Base-by-base conservation (phyloP, 2,888 invertebrate genomes). In the Hemaris fuciformis region DNA sequence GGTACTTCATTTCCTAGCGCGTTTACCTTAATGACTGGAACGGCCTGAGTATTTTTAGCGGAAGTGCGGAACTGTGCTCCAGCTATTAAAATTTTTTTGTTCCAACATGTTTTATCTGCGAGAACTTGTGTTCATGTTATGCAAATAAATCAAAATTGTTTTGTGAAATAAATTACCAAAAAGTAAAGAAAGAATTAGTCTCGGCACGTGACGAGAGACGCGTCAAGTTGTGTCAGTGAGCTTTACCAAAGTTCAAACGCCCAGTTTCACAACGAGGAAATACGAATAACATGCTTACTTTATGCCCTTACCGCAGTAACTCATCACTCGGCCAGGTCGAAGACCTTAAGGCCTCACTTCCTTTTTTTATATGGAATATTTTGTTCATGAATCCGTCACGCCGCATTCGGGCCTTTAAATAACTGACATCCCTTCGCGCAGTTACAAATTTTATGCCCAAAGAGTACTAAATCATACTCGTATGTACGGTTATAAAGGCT, bases 221-320 rank as follows among this genome's bases (percentile, higher is more conserved):
- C 43, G 18, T 53, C 53, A 31, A 58, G 60, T 23, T 22, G 57
- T 63, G 60, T 64, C 57, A 60, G 64, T 62, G 60, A 53, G 22
- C 53, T 61, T 62, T 34, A 61, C 42, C 53, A 64, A 64, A 66
- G 66, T 66, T 66, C 66, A 66, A 63, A 59, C 64, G 58, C 60
- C 62, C 59, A 63, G 57, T 63, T 64, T 63, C 43, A 59, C 63
- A 64, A 66, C 60, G 48, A 64, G 66, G 66, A 66, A 63, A 65
- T 53, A 53, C 27, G 31, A 53, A 53, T 57, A 63, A 61, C 45
- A 45, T 61, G 18, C 27, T 27, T 53, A 53, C 53, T 53, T 53
- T 5, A 57, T 46, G 57, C 61, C 61, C 61, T 61, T 61, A 61
- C 45, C 45, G 38, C 61, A 31, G 34, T 57, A 61, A 57, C 46